Conservation (phyloP, 2,113 vertebrate genomes). For the Shinisaurus crocodilurus region DNA sequence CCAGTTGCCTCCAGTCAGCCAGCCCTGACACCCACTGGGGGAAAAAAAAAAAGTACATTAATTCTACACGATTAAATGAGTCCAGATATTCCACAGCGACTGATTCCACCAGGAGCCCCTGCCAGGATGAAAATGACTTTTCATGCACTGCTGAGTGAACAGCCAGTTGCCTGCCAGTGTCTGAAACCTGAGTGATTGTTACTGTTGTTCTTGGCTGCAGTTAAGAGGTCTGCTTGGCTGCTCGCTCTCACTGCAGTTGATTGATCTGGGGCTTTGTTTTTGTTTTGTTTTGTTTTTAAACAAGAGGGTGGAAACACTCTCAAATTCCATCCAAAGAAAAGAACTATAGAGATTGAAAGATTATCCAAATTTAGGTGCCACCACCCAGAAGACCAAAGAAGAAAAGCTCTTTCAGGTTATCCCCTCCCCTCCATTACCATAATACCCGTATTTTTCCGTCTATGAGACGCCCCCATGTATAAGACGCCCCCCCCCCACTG, state of each 20-base stretch:
- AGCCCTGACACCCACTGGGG: neutral
- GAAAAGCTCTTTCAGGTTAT: constrained; percentile 13
- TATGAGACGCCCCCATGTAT: too few species aligned
- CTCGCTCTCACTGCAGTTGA: neutral
- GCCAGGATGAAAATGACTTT: neutral
- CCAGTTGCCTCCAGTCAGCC: neutral
- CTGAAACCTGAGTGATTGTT: neutral
- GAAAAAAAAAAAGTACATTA: neutral
- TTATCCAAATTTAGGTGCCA: constrained; percentile 32
- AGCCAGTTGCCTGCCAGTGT: neutral
- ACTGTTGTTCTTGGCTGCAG: neutral
- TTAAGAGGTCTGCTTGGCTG: neutral
- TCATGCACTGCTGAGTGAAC: neutral
- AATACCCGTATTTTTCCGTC: too few species aligned
- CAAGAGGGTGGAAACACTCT: neutral
- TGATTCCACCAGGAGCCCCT: neutral
- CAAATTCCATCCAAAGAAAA: constrained; percentile 23
- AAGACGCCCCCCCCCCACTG: too few species aligned
- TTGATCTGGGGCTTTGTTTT: too few species aligned
- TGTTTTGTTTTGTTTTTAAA: too few species aligned
- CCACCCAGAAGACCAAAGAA: neutral
- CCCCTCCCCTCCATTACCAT: neutral
- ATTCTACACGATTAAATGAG: constrained; percentile 11
- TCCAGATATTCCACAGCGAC: neutral
- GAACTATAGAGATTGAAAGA: neutral